Evolutionary conservation across 2,888 invertebrate species (phyloP).

Genomic region (Zaprionus obscuricornis): DNA sequence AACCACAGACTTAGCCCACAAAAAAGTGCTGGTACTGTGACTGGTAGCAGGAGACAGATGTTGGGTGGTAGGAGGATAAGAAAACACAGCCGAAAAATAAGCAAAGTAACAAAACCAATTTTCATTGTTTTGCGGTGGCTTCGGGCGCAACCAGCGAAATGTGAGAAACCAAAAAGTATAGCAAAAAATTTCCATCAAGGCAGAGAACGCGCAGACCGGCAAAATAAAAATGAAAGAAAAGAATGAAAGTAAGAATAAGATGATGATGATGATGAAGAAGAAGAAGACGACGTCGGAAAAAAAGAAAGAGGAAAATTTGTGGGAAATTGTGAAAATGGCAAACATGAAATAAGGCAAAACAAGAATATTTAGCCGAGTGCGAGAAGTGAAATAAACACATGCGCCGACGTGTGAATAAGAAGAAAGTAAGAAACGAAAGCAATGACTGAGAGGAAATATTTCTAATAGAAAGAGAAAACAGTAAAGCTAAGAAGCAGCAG

Average conservation of each 20-base stretch:
- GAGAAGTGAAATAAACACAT: conserved; percentile 67
- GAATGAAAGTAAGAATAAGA: too few relatives aligned
- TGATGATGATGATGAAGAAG: too few relatives aligned
- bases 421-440: conserved; percentile 1
- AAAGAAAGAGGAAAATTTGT: too few relatives aligned
- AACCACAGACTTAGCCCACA: conserved; percentile 59
- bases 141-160: conserved; percentile 46
- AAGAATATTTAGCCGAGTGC: conserved; percentile 35
- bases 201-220: conserved; percentile 11
- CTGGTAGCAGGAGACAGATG: background rate
- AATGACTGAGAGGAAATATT: conserved; percentile 6
- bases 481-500: too few relatives aligned
- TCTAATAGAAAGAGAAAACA: conserved; percentile 7
- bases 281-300: too few relatives aligned
- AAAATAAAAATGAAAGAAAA: conserved; percentile 3
- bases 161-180: conserved; percentile 62
- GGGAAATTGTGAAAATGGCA: too few relatives aligned
- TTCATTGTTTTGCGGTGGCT: conserved; percentile 75
- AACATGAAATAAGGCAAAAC: conserved; percentile 50
- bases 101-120: conserved; percentile 75
- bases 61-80: too few relatives aligned
- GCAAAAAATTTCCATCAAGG: conserved; percentile 61
- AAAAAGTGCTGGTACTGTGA: conserved; percentile 16
- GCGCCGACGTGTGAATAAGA: conserved; percentile 49
- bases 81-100: conserved; percentile 33